phyloP scores from a whole-genome alignment of 2,113 vertebrate genomes.

The Protomyctophum bolini region DNA sequence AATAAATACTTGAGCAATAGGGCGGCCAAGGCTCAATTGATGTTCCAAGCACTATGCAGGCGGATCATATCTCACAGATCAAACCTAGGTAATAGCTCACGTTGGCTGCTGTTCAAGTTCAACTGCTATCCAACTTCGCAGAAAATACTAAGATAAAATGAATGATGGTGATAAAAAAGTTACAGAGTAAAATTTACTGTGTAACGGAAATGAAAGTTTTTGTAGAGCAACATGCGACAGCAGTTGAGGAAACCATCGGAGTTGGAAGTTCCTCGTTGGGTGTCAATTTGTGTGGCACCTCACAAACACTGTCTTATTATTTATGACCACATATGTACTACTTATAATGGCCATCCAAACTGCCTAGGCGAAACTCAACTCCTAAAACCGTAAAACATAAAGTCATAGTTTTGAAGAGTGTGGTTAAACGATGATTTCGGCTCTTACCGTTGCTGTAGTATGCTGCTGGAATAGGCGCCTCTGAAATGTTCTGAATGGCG shows the following conservation, averaged over 20 bases:
- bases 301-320: not conserved
- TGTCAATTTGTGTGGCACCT: not conserved
- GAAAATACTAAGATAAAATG: not conserved
- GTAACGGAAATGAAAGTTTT: no score
- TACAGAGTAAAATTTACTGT: no score
- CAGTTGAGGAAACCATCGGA: not conserved
- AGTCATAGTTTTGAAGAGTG: not conserved
- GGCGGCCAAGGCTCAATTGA: not conserved
- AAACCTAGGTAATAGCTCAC: conserved; percentile 51
- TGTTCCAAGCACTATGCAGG: conserved; percentile 14
- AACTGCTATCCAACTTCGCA: conserved; percentile 14
- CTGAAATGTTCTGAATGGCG: conserved; percentile 67
- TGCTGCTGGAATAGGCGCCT: conserved; percentile 39
- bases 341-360: not conserved
- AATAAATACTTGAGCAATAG: no score
- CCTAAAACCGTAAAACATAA: not conserved
- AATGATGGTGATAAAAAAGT: no score
- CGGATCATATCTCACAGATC: conserved; percentile 14
- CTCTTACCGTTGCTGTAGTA: conserved; percentile 69
- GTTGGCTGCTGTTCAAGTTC: not conserved
- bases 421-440: not conserved
- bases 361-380: not conserved
- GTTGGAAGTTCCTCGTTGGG: not conserved
- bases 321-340: not conserved
- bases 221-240: no score